These are phyloP conservation scores for Leptinotarsa rubiginosa DNA, from an alignment of 2,888 invertebrate genomes.

Conservation along the genomic window DNA sequence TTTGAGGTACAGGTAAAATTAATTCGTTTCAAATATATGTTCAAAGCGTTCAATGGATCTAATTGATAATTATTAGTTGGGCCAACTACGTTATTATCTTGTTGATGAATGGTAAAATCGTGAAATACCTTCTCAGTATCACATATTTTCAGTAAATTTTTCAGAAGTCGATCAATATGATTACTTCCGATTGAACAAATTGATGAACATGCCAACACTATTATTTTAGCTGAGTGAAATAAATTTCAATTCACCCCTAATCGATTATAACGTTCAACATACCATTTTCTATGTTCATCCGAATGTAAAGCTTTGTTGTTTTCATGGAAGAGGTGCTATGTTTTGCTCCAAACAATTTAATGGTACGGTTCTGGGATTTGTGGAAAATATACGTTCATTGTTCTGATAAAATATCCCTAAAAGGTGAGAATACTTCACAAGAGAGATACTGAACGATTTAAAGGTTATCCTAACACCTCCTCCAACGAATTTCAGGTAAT, in stretches of 20 bases:
- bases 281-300: constrained; percentile 16
- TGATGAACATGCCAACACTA: constrained; percentile 12
- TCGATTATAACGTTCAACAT: constrained; percentile 26
- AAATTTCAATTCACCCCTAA: constrained; percentile 25
- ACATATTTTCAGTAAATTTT: neutral
- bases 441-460: neutral
- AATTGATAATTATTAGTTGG: too few relatives aligned
- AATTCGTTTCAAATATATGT: too few relatives aligned
- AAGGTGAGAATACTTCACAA: neutral
- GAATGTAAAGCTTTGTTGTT: constrained; percentile 22
- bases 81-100: too few relatives aligned
- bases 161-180: constrained; percentile 7
- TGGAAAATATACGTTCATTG: constrained; percentile 26
- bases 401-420: constrained; percentile 26
- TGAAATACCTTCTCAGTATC: neutral
- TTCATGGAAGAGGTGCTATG: constrained; percentile 25
- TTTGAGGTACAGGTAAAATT: too few relatives aligned
- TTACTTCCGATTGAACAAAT: constrained; percentile 15
- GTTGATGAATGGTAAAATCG: neutral
- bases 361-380: constrained; percentile 24
- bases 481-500: neutral
- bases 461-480: constrained; percentile 10
- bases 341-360: constrained; percentile 20
- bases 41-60: too few relatives aligned
- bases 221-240: constrained; percentile 6